Conservation (phyloP, 2,113 vertebrate species). For the Saguinus midas region DNA sequence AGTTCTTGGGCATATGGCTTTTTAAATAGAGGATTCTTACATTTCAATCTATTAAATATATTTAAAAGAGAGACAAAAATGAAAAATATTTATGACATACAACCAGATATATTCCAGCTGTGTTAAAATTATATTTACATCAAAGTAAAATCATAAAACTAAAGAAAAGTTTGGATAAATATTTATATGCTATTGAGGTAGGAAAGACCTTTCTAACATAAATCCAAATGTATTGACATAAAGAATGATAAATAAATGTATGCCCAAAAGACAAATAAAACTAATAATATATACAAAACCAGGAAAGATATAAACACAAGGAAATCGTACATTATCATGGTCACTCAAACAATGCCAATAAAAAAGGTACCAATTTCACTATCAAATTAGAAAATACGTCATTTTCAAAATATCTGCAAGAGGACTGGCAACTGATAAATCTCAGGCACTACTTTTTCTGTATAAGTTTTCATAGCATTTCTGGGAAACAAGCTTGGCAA, state of each 20-base stretch:
- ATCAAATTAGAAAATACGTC: neutral
- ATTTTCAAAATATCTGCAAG: neutral
- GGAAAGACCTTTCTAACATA: neutral
- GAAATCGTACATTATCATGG: neutral
- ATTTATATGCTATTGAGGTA: conserved; percentile 1
- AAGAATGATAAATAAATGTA: neutral
- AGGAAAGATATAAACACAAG: neutral
- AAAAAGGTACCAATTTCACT: neutral
- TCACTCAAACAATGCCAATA: neutral
- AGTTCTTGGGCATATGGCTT: neutral
- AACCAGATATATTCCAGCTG: neutral
- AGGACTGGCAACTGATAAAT: neutral
- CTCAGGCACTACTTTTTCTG: neutral
- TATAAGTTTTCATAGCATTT: neutral
- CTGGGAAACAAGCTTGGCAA: neutral
- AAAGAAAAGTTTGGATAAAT: neutral
- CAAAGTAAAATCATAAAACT: neutral
- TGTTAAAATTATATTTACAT: neutral
- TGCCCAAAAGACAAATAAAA: neutral
- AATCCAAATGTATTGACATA: neutral
- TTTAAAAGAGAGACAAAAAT: neutral
- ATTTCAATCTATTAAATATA: neutral
- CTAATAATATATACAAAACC: neutral
- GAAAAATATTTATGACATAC: neutral
- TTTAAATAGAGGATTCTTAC: neutral